A percentile compares a stretch with the other conserved stretches of the same genome.
phyloP scores from a whole-genome alignment of 64 coral and sea anemone species.

The Pachyseris speciosa region DNA sequence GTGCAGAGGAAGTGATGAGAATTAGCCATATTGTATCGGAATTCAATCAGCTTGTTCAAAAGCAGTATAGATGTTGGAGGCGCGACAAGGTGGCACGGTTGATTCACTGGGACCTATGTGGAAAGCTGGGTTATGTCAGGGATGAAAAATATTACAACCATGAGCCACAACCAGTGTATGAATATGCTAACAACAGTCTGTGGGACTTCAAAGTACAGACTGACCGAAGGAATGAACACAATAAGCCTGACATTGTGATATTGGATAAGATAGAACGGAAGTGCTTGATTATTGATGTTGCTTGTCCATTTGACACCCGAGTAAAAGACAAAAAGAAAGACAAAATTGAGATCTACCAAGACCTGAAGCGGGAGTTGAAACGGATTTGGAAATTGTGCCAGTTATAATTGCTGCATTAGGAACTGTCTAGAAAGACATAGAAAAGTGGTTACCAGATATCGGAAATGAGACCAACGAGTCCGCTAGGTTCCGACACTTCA shows the following conservation, averaged over 20 bases:
- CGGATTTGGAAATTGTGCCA: not conserved
- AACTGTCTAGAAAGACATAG: too few species aligned
- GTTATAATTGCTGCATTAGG: not conserved
- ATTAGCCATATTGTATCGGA: not conserved
- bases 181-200: not conserved
- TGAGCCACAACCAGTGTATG: not conserved
- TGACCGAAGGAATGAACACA: not conserved
- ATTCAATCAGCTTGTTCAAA: too few species aligned
- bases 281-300: constrained; percentile 48
- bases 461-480: too few species aligned
- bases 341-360: not conserved
- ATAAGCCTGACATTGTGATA: constrained; percentile 52
- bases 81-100: not conserved
- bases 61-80: not conserved
- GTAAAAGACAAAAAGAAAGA: not conserved
- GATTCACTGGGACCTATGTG: not conserved
- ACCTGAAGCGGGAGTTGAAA: not conserved
- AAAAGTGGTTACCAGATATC: too few species aligned
- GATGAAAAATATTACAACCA: not conserved
- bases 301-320: constrained; percentile 63
- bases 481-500: too few species aligned
- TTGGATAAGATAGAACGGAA: constrained; percentile 28
- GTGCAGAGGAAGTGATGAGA: not conserved
- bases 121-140: not conserved
- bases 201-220: constrained; percentile 23